Conservation (phyloP, 2,888 invertebrate genomes). For the Sphaerophoria taeniata region DNA sequence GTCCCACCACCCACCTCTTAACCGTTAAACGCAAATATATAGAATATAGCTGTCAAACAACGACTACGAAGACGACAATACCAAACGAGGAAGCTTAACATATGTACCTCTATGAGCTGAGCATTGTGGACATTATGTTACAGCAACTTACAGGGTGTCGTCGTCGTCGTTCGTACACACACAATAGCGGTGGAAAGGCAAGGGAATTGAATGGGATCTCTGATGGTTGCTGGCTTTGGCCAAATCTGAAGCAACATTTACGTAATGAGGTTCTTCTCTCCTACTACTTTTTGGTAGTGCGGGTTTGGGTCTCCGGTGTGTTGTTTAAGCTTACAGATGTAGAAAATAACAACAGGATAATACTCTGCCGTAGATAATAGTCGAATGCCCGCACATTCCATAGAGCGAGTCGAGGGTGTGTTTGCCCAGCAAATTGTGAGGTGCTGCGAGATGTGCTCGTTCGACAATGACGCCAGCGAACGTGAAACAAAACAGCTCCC, state of each 20-base stretch:
- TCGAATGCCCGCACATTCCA: conserved; percentile 50
- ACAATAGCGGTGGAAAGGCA: conserved; percentile 1
- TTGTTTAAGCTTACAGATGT: conserved; percentile 67
- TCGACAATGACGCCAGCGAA: conserved; percentile 59
- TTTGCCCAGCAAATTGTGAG: conserved; percentile 62
- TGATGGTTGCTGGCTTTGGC: conserved; percentile 31
- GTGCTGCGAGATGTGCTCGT: conserved; percentile 65
- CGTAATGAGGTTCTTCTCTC: conserved; percentile 62
- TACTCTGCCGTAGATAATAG: conserved; percentile 63
- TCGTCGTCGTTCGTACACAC: not conserved
- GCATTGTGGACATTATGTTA: not conserved
- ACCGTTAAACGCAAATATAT: conserved; percentile 34
- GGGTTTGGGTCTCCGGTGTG: conserved; percentile 20
- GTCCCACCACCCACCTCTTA: conserved; percentile 5
- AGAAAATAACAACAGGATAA: conserved; percentile 67
- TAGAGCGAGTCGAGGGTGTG: conserved; percentile 30
- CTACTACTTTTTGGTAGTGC: conserved; percentile 4
- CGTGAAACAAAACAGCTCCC: conserved; percentile 70
- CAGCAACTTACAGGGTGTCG: conserved; percentile 1
- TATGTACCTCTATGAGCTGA: conserved; percentile 20
- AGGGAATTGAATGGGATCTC: conserved; percentile 40
- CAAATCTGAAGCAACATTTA: conserved; percentile 69
- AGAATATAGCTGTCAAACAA: conserved; percentile 34
- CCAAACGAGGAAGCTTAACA: conserved; percentile 44
- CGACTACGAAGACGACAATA: conserved; percentile 34